Evolutionary conservation across 2,113 vertebrate species (phyloP), one percentile per base, ranked within the genome.

Genomic region (Nyctereutes procyonoides): DNA sequence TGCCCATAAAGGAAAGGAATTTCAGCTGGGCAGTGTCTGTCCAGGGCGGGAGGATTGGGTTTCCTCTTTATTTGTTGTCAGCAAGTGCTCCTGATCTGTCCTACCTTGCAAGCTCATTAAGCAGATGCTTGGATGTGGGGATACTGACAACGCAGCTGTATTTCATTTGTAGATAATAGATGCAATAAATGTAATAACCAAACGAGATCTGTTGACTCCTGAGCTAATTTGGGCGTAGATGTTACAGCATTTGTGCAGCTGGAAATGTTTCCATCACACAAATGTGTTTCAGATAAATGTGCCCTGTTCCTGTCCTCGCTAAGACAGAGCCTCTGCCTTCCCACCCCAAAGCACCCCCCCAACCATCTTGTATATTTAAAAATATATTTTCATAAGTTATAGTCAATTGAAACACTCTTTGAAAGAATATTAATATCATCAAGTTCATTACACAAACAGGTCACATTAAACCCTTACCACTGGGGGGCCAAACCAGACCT

Each of bases 11-110:
- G 88, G 56, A 91, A 97, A 95, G 96, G 79, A 88, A 97, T 98
- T 98, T 98, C 96, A 98, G 96, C 98, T 98, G 98, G 96, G 95
- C 96, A 97, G 63, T 32, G 77, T 84, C 92, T 85, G 92, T 93
- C 28, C 67, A 69, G 96, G 94, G 92, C 2, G 0, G 8, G 67
- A 48, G 96, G 98, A 96, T 98, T 97, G 97, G 65, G 80, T 99
- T 98, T 98, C 98, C 58, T 97, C 98, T 98, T 93, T 98, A 96
- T 99, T 99, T 99, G 98, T 99, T 98, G 98, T 98, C 96, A 98
- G 91, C 73, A 97, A 98, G 97, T 69, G 74, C 81, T 97, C 95
- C 95, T 19, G 71, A 97, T 98, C 93, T 96, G 97, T 97, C 95
- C 60, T 96, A 98, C 96, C 88, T 97, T 94, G 97, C 96, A 91